Evolutionary conservation across 2,113 vertebrate genomes (phyloP).

Genomic region (Archilochus colubris): DNA sequence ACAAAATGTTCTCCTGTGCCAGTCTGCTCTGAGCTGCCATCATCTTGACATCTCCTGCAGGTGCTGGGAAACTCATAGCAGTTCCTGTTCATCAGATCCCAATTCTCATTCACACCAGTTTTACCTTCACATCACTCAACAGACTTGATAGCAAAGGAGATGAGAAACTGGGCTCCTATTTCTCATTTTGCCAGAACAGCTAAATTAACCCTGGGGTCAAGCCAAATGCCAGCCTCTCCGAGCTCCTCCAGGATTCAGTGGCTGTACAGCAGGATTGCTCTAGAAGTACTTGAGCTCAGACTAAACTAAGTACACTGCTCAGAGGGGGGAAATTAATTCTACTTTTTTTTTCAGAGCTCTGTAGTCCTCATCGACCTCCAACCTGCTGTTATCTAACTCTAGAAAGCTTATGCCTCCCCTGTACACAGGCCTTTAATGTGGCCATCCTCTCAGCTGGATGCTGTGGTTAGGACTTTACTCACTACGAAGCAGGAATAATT

Average conservation of each 20-base stretch:
- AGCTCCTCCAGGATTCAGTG: neutral
- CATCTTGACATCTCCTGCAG: neutral
- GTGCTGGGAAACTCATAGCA: neutral
- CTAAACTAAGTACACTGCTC: neutral
- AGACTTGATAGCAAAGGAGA: neutral
- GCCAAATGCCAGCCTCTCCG: constrained; percentile 28
- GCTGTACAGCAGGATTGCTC: neutral
- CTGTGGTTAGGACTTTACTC: neutral
- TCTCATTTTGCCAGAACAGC: constrained; percentile 50
- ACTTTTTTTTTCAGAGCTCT: neutral
- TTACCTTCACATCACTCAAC: neutral
- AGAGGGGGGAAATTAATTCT: neutral
- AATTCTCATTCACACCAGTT: neutral
- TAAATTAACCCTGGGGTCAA: constrained; percentile 56
- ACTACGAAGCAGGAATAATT: constrained; percentile 3
- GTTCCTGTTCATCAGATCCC: constrained; percentile 2
- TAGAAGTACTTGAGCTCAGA: neutral
- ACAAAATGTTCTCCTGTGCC: neutral
- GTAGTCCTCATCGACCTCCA: constrained; percentile 8
- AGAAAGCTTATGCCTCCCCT: neutral
- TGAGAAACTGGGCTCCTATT: neutral
- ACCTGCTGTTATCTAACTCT: neutral
- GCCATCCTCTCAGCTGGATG: neutral
- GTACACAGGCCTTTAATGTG: neutral
- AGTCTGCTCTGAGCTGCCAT: neutral